phyloP scores from a whole-genome alignment of 2,888 invertebrate genomes.

The Mellilla xanthometata region DNA sequence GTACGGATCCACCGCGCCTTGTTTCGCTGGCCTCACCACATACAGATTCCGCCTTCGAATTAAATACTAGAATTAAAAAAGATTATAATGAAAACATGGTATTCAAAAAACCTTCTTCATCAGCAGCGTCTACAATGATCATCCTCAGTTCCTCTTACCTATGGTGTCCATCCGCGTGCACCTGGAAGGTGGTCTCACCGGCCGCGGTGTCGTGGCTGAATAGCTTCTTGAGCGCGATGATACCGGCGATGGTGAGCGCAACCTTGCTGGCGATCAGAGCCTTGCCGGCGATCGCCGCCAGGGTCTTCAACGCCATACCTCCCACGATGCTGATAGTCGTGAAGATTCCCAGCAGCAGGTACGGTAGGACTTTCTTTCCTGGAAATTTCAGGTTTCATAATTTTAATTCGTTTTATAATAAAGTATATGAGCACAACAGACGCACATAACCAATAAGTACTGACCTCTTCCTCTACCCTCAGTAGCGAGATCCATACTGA shows the following conservation, averaged over 20 bases:
- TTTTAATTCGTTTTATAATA: constrained; percentile 4
- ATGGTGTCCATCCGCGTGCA: constrained; percentile 86
- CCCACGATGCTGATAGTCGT: constrained; percentile 87
- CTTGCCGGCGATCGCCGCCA: constrained; percentile 87
- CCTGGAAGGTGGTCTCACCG: constrained; percentile 86
- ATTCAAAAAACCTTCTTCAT: not conserved
- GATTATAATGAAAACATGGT: constrained; percentile 32
- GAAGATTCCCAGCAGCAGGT: constrained; percentile 83
- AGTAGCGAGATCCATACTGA: constrained; percentile 83
- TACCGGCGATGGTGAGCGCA: constrained; percentile 87
- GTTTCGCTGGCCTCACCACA: constrained; percentile 83
- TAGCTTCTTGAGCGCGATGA: constrained; percentile 87
- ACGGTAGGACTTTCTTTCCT: constrained; percentile 82
- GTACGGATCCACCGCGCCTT: constrained; percentile 82
- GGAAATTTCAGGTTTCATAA: too few species aligned
- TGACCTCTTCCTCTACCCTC: constrained; percentile 79
- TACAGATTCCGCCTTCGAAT: constrained; percentile 84
- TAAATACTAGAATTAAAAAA: constrained; percentile 81
- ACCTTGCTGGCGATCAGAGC: constrained; percentile 88
- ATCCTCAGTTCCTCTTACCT: constrained; percentile 71
- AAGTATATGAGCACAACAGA: constrained; percentile 4
- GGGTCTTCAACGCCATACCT: constrained; percentile 86
- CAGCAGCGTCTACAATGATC: not conserved
- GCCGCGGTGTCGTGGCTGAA: constrained; percentile 85
- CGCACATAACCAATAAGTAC: constrained; percentile 20